A percentile compares a stretch with the other conserved stretches of the same genome.
Evolutionary conservation across 1,140 invertebrate genomes (phyloP).

Genomic region (Oncopeltus fasciatus): DNA sequence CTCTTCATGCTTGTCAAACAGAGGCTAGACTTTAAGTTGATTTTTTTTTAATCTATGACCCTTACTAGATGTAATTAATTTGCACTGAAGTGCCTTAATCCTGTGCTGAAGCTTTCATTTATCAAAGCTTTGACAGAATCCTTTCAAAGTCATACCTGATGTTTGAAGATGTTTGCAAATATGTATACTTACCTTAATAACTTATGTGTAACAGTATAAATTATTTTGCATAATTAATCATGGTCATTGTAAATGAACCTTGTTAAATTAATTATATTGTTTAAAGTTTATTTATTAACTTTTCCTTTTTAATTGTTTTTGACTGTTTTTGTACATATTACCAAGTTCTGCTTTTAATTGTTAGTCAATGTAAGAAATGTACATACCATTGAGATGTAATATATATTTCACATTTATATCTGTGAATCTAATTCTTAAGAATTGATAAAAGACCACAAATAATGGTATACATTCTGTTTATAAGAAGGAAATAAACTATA

Average conservation of each 20-base stretch:
- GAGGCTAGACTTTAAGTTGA: no score
- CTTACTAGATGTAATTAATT: constrained; percentile 1
- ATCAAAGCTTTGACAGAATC: not conserved
- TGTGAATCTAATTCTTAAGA: not conserved
- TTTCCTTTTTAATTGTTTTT: not conserved
- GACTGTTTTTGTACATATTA: not conserved
- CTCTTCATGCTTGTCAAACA: no score
- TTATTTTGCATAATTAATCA: no score
- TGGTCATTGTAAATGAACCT: no score
- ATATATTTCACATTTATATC: not conserved
- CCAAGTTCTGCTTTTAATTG: not conserved
- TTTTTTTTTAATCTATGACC: no score
- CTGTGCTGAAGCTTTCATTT: not conserved
- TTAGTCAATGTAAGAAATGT: not conserved
- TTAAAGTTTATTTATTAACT: not conserved
- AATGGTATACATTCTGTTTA: constrained; percentile 1
- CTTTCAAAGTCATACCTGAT: not conserved
- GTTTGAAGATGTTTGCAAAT: no score
- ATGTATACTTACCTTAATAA: no score
- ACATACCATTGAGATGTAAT: not conserved
- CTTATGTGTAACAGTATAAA: no score
- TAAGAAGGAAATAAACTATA: not conserved
- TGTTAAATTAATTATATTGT: no score
- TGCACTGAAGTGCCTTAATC: constrained; percentile 11
- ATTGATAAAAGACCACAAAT: not conserved